Conservation (phyloP, 37 sponge, comb jelly and placozoan species). For the Beroe ovata region DNA sequence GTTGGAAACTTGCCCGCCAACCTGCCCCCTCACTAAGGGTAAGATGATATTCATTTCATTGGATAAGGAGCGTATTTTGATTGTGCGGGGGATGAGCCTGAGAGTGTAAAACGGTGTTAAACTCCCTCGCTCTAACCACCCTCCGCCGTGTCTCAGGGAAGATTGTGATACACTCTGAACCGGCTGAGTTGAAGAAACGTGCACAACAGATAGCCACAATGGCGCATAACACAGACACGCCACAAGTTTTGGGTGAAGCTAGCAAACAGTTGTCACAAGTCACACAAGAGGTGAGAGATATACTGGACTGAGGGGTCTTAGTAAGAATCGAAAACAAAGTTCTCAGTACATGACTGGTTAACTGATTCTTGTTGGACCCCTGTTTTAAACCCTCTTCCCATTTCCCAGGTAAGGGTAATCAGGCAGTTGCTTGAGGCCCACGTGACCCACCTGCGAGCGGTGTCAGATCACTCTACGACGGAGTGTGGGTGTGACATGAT, state of each 20-base stretch:
- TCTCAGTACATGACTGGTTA: no score
- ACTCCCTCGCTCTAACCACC: no score
- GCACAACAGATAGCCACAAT: slow-evolving; percentile 46
- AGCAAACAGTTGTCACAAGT: slow-evolving; percentile 63
- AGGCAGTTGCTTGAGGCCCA: slow-evolving; percentile 63
- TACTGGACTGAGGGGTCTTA: no score
- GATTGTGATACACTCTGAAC: slow-evolving; percentile 58
- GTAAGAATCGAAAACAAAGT: no score
- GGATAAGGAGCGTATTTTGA: no score
- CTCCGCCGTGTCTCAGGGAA: no score
- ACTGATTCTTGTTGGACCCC: no score
- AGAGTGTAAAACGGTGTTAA: no score
- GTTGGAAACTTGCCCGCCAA: slow-evolving; percentile 51
- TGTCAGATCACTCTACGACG: slow-evolving; percentile 50
- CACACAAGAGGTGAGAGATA: slow-evolving; percentile 62
- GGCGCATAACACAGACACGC: slow-evolving; percentile 62
- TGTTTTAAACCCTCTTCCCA: background rate
- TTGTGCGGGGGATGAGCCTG: no score
- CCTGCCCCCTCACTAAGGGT: slow-evolving; percentile 52
- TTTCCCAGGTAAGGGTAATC: slow-evolving; percentile 36
- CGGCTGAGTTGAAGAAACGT: slow-evolving; percentile 45
- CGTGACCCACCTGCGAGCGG: slow-evolving; percentile 23
- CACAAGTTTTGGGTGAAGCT: slow-evolving; percentile 52
- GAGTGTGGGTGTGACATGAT: slow-evolving; percentile 66
- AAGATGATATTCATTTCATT: no score